Evolutionary conservation across 2,888 invertebrate genomes (phyloP), one percentile per base, ranked within the genome.

Genomic region (Sussaba pulchella): DNA sequence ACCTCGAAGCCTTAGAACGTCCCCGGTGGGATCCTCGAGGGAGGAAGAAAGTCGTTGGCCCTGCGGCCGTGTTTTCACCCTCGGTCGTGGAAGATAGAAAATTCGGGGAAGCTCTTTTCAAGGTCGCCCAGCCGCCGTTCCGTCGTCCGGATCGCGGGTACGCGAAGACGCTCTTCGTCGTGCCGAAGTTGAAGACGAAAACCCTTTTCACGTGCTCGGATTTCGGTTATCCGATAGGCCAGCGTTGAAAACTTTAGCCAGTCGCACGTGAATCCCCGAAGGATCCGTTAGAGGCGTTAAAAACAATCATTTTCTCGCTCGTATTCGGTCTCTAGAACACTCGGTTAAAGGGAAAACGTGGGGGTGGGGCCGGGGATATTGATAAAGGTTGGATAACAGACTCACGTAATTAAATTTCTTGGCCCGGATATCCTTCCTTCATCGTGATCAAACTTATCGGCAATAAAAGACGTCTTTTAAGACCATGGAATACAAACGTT

Each of bases 261-360:
- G n/a, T n/a, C n/a, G n/a, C n/a, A n/a, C n/a, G n/a, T n/a, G n/a
- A n/a, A n/a, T n/a, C n/a, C n/a, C n/a, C n/a, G n/a, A n/a, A n/a
- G n/a, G n/a, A n/a, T n/a, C n/a, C 31, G 31, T 5, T 31, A 6
- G 47, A 72, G 36, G 45, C 66, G 9, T 26, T 9, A 36, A 41
- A 21, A 61, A 59, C 17, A 45, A 70, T 52, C 50, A 59, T 57
- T 43, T 69, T 71, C 50, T 19, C 66, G 45, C 71, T 73, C 59
- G 57, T 31, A 59, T 63, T 31, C 31, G 71, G 76, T 82, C 66
- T 85, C 84, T 87, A 86, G 67, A 88, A 86, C 84, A 87, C 82
- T 87, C 67, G 59, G 72, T 87, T 87, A 87, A 72, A 81, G 66
- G 63, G 74, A 39, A 26, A 14, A 41, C 52, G 71, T 61, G 57